These are phyloP conservation scores for Centropyge bicolor DNA, from an alignment of 2,797 vertebrate genomes.

Conservation along the genomic window DNA sequence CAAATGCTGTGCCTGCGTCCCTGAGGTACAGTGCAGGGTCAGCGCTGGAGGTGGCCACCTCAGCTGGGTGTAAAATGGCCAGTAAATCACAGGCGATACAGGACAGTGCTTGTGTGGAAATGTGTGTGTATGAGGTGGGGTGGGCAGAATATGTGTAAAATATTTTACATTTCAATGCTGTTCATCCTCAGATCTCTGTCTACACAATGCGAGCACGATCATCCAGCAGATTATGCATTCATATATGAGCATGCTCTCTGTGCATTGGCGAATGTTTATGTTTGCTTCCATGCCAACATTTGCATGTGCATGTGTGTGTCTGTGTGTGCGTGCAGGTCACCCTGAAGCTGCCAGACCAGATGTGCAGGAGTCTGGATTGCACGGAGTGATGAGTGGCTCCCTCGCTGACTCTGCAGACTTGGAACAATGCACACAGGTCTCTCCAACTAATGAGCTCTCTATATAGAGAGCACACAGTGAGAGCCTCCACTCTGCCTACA, in stretches of 20 bases:
- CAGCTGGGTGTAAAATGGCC: constrained; percentile 73
- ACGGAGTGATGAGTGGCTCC: constrained; percentile 80
- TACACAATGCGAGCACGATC: constrained; percentile 63
- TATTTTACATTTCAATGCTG: constrained; percentile 54
- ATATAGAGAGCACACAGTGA: constrained; percentile 69
- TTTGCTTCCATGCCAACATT: constrained; percentile 54
- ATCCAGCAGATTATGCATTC: constrained; percentile 64
- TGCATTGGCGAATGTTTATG: constrained; percentile 59
- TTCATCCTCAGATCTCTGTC: constrained; percentile 45
- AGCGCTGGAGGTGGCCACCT: constrained; percentile 71
- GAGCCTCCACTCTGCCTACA: constrained; percentile 71
- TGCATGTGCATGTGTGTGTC: constrained; percentile 53
- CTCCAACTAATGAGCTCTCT: constrained; percentile 83
- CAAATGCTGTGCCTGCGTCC: constrained; percentile 68
- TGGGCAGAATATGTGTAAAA: constrained; percentile 10
- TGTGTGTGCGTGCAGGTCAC: constrained; percentile 74
- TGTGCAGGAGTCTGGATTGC: constrained; percentile 79
- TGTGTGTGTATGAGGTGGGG: constrained; percentile 15
- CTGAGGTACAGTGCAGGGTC: constrained; percentile 76
- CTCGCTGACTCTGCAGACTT: constrained; percentile 84
- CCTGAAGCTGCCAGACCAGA: constrained; percentile 82
- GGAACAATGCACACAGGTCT: constrained; percentile 85
- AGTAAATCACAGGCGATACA: constrained; percentile 73
- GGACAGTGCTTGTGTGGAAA: constrained; percentile 37
- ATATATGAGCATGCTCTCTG: constrained; percentile 34